These are phyloP conservation scores for Brachypodius melanocephalos DNA, from an alignment of 2,113 vertebrate genomes.

Conservation along the genomic window DNA sequence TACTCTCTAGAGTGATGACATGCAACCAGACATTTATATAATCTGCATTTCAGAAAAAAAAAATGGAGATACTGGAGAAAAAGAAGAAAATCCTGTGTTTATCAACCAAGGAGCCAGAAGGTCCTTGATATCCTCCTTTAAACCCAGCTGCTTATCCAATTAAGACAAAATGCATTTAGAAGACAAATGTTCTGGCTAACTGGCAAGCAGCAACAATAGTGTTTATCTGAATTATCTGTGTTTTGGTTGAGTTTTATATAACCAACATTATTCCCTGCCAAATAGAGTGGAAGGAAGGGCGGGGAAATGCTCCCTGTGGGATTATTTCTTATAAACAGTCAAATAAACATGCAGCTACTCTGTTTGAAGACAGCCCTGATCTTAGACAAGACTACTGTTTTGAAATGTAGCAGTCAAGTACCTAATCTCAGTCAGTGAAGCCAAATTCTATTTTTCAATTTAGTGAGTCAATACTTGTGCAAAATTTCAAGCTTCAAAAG, in stretches of 20 bases:
- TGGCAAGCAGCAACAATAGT: constrained; percentile 16
- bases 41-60: neutral
- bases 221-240: constrained; percentile 41
- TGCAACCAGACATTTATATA: neutral
- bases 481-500: neutral
- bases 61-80: neutral
- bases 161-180: constrained; percentile 34
- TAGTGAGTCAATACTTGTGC: neutral
- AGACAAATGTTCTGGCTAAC: neutral
- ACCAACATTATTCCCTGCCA: constrained; percentile 25
- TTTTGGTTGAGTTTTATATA: neutral
- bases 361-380: neutral
- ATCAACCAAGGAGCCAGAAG: constrained; percentile 16
- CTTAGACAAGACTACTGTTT: neutral
- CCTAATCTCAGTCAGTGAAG: neutral
- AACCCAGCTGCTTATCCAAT: constrained; percentile 42
- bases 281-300: constrained; percentile 27
- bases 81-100: neutral
- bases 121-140: neutral
- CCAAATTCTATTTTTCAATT: neutral
- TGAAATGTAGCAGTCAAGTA: neutral
- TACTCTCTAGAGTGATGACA: neutral
- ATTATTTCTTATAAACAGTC: constrained; percentile 16
- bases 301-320: constrained; percentile 7
- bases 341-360: neutral